These are phyloP conservation scores for Thermophis baileyi DNA, from an alignment of 2,113 vertebrate species.

Conservation along the genomic window DNA sequence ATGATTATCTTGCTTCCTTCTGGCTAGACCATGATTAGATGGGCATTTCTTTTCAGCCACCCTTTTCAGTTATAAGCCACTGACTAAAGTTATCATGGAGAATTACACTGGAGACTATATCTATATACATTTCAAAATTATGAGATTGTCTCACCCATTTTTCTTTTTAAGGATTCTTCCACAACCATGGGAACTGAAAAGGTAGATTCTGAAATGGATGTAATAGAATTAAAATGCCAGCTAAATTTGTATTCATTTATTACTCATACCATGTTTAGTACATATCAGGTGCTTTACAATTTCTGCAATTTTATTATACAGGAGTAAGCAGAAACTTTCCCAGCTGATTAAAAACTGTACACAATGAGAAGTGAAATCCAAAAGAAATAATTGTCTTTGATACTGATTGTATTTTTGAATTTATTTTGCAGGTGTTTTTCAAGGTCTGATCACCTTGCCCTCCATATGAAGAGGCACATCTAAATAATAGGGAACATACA, in stretches of 20 bases:
- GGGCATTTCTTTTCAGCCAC: background rate
- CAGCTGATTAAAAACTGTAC: background rate
- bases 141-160: background rate
- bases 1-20: background rate
- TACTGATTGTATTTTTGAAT: slow-evolving; percentile 43
- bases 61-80: background rate
- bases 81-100: background rate
- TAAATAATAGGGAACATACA: slow-evolving; percentile 63
- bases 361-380: background rate
- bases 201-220: background rate
- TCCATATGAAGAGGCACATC: slow-evolving; percentile 99
- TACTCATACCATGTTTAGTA: background rate
- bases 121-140: background rate
- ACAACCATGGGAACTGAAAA: too few species aligned
- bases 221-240: background rate
- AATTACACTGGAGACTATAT: background rate
- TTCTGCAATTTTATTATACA: background rate
- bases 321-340: background rate
- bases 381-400: background rate
- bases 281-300: background rate
- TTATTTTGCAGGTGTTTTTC: slow-evolving; percentile 90
- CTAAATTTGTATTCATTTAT: background rate
- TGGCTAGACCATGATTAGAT: background rate
- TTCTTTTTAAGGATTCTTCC: background rate
- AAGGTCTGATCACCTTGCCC: slow-evolving; percentile 94